Base-by-base conservation (phyloP, 2,888 invertebrate species). In the Drosophila atripex region DNA sequence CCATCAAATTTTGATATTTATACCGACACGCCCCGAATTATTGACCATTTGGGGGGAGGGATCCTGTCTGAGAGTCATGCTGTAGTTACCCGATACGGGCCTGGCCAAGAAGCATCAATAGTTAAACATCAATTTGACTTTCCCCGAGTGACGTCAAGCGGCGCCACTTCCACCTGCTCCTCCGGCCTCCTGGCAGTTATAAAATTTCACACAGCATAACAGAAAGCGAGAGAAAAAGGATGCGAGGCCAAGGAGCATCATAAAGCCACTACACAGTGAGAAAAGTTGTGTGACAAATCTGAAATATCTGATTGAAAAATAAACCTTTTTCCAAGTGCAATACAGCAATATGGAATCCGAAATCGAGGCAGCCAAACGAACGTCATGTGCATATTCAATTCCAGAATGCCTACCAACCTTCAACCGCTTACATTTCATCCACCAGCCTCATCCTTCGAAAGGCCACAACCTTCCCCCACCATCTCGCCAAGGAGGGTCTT, bases 301-400 rank as follows among this genome's bases (percentile, higher is more conserved):
- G 18, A 18, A 18, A 18, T 18, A 18, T 18, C 18, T 18, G 18
- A 18, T 18, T 18, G 18, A 2, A 18, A 18, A 18, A 18, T 18
- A 18, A 1, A 18, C 1, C 18, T 18, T 18, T 18, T 18, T 18
- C 18, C 18, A 1, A 1, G 18, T 18, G 18, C 18, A 18, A 18
- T 18, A 18, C 18, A 18, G 18, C 18, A 18, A 18, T 46, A 56
- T 25, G 75, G 77, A 65, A 68, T 65, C 64, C 64, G 75, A 83
- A 75, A 68, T 65, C 65, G 63, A 14, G 28, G 28, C 63, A 46
- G 53, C 63, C 47, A 45, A 49, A 71, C 63, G 65, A 72, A 80
- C 78, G 73, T 78, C 76, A 75, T 76, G 68, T 86, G 83, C 76
- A 80, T 80, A 76, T 80, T 71, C 75, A 82, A 82, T 66, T 70